phyloP scores from a whole-genome alignment of 1,140 invertebrate species.

The Ladona fulva region DNA sequence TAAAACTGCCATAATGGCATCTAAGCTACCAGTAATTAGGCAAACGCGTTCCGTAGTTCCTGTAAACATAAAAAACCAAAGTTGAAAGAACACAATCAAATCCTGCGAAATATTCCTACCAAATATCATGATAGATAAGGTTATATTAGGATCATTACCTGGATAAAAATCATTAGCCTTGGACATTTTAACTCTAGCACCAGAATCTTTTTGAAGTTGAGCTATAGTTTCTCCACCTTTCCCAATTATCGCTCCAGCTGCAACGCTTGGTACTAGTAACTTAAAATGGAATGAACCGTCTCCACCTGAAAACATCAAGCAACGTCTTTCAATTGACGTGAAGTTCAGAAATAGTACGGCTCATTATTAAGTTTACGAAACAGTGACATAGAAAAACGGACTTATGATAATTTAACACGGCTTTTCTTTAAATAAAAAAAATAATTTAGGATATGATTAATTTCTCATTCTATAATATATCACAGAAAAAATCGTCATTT shows the following conservation, averaged over 20 bases:
- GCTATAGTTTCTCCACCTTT: conserved; percentile 97
- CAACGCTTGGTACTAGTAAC: conserved; percentile 89
- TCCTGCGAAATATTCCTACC: not conserved
- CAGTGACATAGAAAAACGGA: too few species aligned
- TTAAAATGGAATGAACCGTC: conserved; percentile 86
- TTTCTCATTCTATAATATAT: too few species aligned
- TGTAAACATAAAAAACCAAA: conserved; percentile 37
- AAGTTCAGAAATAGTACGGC: too few species aligned
- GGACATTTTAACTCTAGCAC: conserved; percentile 94
- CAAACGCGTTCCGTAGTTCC: conserved; percentile 95
- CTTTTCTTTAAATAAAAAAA: too few species aligned
- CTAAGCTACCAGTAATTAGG: conserved; percentile 88
- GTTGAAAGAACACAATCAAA: not conserved
- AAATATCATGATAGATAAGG: conserved; percentile 2
- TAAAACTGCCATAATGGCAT: conserved; percentile 87
- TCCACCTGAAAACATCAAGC: conserved; percentile 40
- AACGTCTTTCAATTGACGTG: not conserved
- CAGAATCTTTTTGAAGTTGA: conserved; percentile 90
- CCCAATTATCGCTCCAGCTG: conserved; percentile 94
- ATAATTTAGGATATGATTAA: too few species aligned
- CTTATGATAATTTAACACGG: too few species aligned
- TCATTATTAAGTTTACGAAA: too few species aligned
- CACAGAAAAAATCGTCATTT: too few species aligned
- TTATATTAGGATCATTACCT: conserved; percentile 56
- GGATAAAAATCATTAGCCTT: conserved; percentile 97